A percentile compares a stretch with the other conserved stretches of the same genome.
phyloP scores from a whole-genome alignment of 2,888 invertebrate genomes.

The Oscheius onirici region DNA sequence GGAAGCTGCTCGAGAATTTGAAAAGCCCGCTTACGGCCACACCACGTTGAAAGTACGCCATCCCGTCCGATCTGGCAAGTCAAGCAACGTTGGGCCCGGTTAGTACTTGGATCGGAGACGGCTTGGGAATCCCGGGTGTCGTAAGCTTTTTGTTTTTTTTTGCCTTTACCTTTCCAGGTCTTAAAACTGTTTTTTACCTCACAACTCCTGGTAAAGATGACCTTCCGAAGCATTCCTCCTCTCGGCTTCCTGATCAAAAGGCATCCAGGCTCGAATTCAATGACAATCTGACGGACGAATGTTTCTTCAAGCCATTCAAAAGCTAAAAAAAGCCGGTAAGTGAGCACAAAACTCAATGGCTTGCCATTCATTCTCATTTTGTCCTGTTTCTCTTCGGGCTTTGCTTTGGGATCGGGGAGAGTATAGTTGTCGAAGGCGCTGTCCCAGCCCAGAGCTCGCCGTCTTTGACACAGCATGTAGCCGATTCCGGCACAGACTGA shows the following conservation, averaged over 20 bases:
- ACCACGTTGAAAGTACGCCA: no score
- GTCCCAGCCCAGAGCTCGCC: constrained; percentile 63
- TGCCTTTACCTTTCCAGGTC: no score
- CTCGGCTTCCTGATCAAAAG: constrained; percentile 73
- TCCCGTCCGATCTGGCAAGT: no score
- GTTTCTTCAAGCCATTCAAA: constrained; percentile 69
- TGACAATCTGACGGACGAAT: constrained; percentile 55
- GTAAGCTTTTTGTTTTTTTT: no score
- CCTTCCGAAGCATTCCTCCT: constrained; percentile 86
- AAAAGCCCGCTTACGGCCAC: no score
- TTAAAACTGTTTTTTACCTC: no score
- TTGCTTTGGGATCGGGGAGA: not conserved
- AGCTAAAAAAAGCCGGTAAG: constrained; percentile 39
- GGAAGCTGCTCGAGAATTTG: no score
- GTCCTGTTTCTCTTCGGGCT: constrained; percentile 14
- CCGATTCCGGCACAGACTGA: constrained; percentile 86
- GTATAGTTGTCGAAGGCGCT: constrained; percentile 75
- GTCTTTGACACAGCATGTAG: constrained; percentile 82
- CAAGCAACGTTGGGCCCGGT: no score
- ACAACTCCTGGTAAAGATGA: constrained; percentile 81
- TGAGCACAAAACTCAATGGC: not conserved
- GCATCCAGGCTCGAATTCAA: constrained; percentile 44
- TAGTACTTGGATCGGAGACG: no score
- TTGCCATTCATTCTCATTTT: constrained; percentile 20
- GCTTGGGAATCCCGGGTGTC: no score